Evolutionary conservation across 2,888 invertebrate species (phyloP), one percentile per base, ranked within the genome.

Genomic region (Eristalinus sepulchralis): DNA sequence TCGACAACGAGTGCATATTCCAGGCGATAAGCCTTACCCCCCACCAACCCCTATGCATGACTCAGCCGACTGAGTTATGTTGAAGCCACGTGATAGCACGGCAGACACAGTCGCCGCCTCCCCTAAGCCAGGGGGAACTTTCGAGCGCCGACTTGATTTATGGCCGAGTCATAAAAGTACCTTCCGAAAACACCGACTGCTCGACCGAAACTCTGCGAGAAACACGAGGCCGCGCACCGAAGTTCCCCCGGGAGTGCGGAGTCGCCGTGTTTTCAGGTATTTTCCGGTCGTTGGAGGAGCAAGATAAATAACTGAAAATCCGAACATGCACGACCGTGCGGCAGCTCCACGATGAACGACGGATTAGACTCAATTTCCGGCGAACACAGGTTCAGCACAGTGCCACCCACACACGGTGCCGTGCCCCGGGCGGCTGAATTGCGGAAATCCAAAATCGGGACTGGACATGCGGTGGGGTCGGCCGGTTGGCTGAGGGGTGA

Each of bases 71-170:
- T 10, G 71, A 82, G 63, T 68, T 81, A 34, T 81, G 81, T 68
- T 63, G 20, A 83, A 73, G 68, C 73, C 77, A 73, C 82, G 68
- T 85, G 57, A 22, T 22, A 22, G 47, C 81, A 81, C 27, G 63
- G 39, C 59, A 72, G 71, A 36, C 75, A 67, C 62, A 11, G 36
- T 17, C 39, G 47, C 60, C 64, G 64, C 36, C 64, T 47, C 70
- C 70, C 62, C 27, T 31, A 59, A 59, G 66, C 39, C 20, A 67
- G 80, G 71, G n/a, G 64, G 77, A 77, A 71, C 81, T 85, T 79
- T 85, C 73, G 81, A 84, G 39, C 79, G 76, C 76, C 81, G 77
- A 66, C 36, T 77, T 85, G 82, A 85, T 85, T 85, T 85, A 85
- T 85, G 77, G 64, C 77, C 64, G 60, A 80, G 60, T 80, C 80